Evolutionary conservation across 1,140 invertebrate species (phyloP).

Genomic region (Pseudomyrmex gracilis): DNA sequence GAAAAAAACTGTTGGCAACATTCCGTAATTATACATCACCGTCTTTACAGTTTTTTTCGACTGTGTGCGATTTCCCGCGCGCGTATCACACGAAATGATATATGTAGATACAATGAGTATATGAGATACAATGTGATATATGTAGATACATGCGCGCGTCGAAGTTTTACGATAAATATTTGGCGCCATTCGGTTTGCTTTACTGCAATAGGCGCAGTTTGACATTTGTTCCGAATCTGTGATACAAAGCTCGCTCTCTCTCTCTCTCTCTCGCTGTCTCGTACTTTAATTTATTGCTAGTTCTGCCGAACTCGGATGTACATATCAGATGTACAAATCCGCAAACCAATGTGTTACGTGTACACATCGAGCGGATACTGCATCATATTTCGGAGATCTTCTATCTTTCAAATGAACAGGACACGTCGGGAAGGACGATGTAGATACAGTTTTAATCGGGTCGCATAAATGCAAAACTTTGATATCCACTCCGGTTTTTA

Average conservation of each 20-base stretch:
- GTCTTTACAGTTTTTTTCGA: background rate
- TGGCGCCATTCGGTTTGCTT: background rate
- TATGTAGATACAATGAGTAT: too few species aligned
- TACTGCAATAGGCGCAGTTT: background rate
- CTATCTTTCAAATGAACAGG: background rate
- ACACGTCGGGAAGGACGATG: background rate
- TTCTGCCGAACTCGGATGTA: background rate
- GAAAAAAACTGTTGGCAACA: too few species aligned
- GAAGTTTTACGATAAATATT: constrained; percentile 48
- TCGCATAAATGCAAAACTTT: background rate
- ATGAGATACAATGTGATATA: too few species aligned
- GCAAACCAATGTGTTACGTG: background rate
- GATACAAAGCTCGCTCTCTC: background rate
- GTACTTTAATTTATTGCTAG: constrained; percentile 8
- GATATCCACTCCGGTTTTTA: background rate
- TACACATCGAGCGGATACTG: background rate
- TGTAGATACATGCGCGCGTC: too few species aligned
- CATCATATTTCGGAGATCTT: constrained; percentile 3
- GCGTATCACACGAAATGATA: background rate
- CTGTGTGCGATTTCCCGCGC: too few species aligned
- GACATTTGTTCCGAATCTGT: background rate
- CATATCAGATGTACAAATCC: background rate
- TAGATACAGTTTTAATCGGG: constrained; percentile 6
- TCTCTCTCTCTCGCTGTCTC: too few species aligned
- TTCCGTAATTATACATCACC: background rate